phyloP scores from a whole-genome alignment of 1,140 invertebrate genomes.

The Nasonia giraulti region DNA sequence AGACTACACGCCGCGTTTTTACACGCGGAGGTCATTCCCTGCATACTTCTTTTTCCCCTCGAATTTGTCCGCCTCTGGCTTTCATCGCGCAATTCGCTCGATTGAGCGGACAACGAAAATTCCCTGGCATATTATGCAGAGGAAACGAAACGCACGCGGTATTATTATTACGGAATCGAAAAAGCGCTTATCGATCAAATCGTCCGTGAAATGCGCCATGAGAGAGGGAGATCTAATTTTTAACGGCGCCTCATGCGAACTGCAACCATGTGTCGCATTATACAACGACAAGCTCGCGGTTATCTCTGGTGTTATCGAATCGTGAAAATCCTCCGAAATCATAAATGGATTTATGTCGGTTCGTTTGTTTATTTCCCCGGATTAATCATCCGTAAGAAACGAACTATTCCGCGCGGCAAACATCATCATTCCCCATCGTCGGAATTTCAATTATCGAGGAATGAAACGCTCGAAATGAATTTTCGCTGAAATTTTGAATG shows the following conservation, averaged over 20 bases:
- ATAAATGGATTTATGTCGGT: no score
- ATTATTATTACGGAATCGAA: conserved; percentile 16
- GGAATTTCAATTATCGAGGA: no score
- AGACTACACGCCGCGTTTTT: background rate
- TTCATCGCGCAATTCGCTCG: conserved; percentile 30
- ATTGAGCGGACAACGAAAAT: conserved; percentile 33
- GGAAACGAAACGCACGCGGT: background rate
- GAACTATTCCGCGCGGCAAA: no score
- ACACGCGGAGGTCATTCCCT: background rate
- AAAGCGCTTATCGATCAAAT: conserved; percentile 7
- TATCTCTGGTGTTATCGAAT: background rate
- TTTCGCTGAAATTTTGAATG: no score
- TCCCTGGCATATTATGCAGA: background rate
- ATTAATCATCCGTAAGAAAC: no score
- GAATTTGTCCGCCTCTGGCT: background rate
- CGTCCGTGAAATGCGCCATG: background rate
- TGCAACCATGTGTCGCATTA: background rate
- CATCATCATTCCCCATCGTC: no score
- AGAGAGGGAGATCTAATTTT: conserved; percentile 32
- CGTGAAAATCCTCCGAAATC: no score
- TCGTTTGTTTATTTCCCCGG: no score
- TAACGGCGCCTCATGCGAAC: background rate
- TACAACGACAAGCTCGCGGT: no score
- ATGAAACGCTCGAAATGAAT: no score
- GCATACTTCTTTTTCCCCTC: background rate